These are phyloP conservation scores for Menidia beryllina DNA, from an alignment of 2,113 vertebrate genomes.

Conservation along the genomic window DNA sequence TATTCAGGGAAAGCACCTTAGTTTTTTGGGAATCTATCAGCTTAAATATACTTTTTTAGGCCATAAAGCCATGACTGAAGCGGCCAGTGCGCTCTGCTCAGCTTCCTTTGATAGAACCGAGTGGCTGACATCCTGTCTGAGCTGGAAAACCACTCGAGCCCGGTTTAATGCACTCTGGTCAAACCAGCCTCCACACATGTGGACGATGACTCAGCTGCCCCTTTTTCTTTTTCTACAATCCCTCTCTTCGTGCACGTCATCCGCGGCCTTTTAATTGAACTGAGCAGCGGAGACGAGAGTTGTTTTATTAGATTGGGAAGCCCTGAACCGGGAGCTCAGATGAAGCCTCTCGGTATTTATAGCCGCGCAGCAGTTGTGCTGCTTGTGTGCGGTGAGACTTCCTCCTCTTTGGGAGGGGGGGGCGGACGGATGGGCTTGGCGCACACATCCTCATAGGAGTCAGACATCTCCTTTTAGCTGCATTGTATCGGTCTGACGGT, in stretches of 20 bases:
- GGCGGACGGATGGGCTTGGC: constrained; percentile 43
- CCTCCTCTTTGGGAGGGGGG: constrained; percentile 41
- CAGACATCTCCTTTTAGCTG: constrained; percentile 53
- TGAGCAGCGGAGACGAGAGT: constrained; percentile 24
- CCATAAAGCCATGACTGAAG: constrained; percentile 30
- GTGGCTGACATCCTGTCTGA: constrained; percentile 59
- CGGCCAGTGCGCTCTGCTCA: constrained; percentile 4
- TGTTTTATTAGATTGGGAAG: constrained; percentile 69
- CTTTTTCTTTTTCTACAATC: constrained; percentile 45
- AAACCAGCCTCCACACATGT: constrained; percentile 41
- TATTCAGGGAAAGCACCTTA: background rate
- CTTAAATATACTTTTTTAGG: constrained; percentile 25
- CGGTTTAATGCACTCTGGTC: constrained; percentile 61
- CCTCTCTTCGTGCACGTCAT: constrained; percentile 53
- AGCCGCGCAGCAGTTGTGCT: constrained; percentile 40
- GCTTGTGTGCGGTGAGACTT: constrained; percentile 47
- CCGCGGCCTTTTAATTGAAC: constrained; percentile 62
- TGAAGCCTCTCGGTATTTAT: constrained; percentile 64
- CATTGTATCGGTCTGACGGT: constrained; percentile 54
- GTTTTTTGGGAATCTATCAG: constrained; percentile 9
- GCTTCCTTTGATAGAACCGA: constrained; percentile 36
- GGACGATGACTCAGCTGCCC: constrained; percentile 64
- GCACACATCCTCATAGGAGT: constrained; percentile 48
- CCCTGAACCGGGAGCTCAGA: constrained; percentile 48
- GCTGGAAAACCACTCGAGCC: constrained; percentile 57